Evolutionary conservation across 2,888 invertebrate species (phyloP).

Genomic region (Exephanes ischioxanthus): DNA sequence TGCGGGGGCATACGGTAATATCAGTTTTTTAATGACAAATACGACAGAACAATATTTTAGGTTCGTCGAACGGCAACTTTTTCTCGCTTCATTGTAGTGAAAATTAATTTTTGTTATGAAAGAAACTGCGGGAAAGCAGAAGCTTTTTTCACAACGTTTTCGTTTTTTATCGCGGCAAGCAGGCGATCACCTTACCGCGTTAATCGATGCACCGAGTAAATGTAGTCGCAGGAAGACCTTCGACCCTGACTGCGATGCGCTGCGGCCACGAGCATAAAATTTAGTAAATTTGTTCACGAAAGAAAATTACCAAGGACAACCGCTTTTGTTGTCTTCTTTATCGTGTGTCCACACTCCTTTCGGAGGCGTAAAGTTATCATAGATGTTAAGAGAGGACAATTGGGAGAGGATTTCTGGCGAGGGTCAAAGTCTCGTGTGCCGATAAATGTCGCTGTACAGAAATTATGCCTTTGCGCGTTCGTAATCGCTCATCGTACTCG

Average conservation of each 20-base stretch:
- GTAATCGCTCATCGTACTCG: constrained; percentile 20
- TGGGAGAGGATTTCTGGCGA: not conserved
- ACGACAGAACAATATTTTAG: not conserved
- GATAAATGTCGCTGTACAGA: not conserved
- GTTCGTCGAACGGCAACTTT: not conserved
- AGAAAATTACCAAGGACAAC: constrained; percentile 32
- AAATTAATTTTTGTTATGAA: not conserved
- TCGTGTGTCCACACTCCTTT: not conserved
- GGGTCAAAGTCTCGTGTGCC: not conserved
- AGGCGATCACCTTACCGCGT: not conserved
- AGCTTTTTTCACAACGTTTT: not conserved
- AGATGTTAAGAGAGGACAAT: constrained; percentile 1
- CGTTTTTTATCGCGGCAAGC: not conserved
- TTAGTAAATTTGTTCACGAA: constrained; percentile 9
- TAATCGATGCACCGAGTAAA: constrained; percentile 32
- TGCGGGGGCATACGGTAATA: not conserved
- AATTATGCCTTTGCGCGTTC: not conserved
- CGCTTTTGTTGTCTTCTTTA: constrained; percentile 47
- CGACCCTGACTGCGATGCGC: constrained; percentile 21
- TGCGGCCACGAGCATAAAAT: constrained; percentile 43
- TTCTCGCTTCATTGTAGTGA: not conserved
- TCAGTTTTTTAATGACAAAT: not conserved
- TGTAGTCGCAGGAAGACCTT: constrained; percentile 35
- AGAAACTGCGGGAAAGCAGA: not conserved
- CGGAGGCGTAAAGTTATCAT: not conserved